Conservation (phyloP, 1,140 invertebrate genomes). For the Trichonephila inaurata region DNA sequence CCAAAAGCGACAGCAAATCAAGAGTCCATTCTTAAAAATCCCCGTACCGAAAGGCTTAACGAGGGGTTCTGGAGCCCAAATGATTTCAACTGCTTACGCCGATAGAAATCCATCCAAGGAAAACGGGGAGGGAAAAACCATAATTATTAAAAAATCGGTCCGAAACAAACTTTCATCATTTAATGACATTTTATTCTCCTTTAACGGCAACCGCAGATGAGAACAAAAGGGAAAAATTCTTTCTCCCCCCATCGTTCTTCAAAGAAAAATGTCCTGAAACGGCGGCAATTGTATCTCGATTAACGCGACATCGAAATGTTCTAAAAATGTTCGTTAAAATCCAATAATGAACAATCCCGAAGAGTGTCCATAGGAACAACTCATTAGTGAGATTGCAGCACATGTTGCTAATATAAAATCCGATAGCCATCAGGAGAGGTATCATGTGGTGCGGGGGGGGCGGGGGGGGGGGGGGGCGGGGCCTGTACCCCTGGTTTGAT, state of each 20-base stretch:
- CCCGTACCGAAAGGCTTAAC: constrained; percentile 2
- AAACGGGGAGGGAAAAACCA: constrained; percentile 3
- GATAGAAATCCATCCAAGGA: neutral
- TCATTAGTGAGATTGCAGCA: constrained; percentile 73
- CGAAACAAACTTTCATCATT: constrained; percentile 76
- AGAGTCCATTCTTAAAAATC: constrained; percentile 20
- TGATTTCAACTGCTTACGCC: constrained; percentile 12
- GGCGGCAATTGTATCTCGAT: constrained; percentile 66
- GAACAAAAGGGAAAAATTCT: constrained; percentile 51
- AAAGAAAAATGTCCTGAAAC: constrained; percentile 68
- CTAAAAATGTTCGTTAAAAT: constrained; percentile 76
- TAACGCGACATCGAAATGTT: constrained; percentile 14
- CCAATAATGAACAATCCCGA: constrained; percentile 74
- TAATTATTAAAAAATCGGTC: constrained; percentile 61
- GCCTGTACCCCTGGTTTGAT: neutral
- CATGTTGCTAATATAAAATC: constrained; percentile 75
- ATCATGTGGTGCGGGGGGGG: constrained; percentile 47
- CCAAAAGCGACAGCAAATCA: neutral
- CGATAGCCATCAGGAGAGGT: constrained; percentile 61
- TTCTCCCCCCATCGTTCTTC: neutral
- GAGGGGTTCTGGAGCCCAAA: neutral
- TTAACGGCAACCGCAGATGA: constrained; percentile 19
- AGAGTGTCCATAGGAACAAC: constrained; percentile 56
- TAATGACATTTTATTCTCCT: constrained; percentile 74
- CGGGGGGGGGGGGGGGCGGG: too few relatives aligned